Conservation (phyloP, 92 coral and sea anemone genomes). For the Zoanthus sansibaricus region DNA sequence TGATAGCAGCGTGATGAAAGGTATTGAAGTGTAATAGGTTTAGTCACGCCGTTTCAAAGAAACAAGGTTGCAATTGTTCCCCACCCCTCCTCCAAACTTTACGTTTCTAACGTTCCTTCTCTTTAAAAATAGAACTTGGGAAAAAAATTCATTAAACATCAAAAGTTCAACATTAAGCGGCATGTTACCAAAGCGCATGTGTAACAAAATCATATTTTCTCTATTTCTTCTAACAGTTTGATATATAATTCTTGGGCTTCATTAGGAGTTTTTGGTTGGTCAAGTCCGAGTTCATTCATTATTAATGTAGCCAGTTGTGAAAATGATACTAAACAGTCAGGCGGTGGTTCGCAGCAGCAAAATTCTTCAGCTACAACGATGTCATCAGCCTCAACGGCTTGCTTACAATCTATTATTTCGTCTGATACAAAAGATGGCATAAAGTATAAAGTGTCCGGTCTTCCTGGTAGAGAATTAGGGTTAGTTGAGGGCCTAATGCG, state of each 20-base stretch:
- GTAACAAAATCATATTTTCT: neutral
- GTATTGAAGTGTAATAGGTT: no score
- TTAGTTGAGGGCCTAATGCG: no score
- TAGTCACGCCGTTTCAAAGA: no score
- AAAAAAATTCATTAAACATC: no score
- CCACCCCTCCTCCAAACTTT: no score
- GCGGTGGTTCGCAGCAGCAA: no score
- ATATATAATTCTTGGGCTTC: constrained; percentile 49
- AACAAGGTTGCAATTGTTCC: no score
- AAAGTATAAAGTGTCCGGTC: neutral
- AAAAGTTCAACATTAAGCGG: neutral
- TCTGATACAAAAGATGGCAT: constrained; percentile 42
- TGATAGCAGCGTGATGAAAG: no score
- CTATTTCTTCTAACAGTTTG: constrained; percentile 50
- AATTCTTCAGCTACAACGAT: no score
- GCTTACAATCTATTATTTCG: constrained; percentile 36
- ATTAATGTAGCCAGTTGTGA: constrained; percentile 43
- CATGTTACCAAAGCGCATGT: neutral
- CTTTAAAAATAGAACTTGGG: no score
- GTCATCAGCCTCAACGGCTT: constrained; percentile 10
- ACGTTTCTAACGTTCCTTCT: no score
- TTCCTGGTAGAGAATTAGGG: no score
- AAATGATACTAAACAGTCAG: constrained; percentile 20
- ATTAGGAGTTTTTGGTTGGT: constrained; percentile 28
- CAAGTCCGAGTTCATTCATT: constrained; percentile 51